Conservation (phyloP, 1,140 invertebrate species). For the Trichomalopsis sarcophagae region DNA sequence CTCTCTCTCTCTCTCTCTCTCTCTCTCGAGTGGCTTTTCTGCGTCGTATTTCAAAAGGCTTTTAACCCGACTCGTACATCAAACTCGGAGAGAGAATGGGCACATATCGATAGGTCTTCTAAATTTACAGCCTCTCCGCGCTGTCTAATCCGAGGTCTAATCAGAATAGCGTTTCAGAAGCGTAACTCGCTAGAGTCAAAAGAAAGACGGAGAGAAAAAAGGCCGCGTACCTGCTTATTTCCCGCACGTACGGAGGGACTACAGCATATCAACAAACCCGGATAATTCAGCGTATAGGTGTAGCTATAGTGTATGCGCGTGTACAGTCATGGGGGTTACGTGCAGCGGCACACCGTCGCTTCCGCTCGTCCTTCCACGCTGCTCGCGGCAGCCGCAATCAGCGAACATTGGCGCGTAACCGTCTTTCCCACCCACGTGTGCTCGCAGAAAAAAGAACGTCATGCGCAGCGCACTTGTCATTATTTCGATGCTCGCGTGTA, state of each 20-base stretch:
- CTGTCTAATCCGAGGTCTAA: background rate
- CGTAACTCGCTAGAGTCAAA: too few relatives aligned
- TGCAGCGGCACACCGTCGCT: background rate
- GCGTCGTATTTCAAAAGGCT: constrained; percentile 6
- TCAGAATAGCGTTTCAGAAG: background rate
- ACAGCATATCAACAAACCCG: background rate
- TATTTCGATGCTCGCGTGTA: background rate
- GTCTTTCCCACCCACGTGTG: background rate
- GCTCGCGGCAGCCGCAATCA: background rate
- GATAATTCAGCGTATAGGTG: background rate
- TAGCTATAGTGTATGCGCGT: background rate
- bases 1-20: too few relatives aligned
- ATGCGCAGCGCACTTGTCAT: constrained; percentile 16
- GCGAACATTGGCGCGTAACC: background rate
- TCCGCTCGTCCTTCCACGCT: background rate
- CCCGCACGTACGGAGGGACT: background rate
- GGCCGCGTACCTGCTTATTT: constrained; percentile 9
- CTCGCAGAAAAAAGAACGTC: background rate
- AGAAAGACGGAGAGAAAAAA: background rate
- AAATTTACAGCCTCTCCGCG: background rate
- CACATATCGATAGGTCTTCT: background rate
- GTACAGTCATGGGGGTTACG: background rate
- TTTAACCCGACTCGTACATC: background rate
- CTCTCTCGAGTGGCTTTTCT: background rate
- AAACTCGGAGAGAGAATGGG: background rate